Conservation (phyloP, 1,140 invertebrate species). For the Ceratoteleas bidentatus region DNA sequence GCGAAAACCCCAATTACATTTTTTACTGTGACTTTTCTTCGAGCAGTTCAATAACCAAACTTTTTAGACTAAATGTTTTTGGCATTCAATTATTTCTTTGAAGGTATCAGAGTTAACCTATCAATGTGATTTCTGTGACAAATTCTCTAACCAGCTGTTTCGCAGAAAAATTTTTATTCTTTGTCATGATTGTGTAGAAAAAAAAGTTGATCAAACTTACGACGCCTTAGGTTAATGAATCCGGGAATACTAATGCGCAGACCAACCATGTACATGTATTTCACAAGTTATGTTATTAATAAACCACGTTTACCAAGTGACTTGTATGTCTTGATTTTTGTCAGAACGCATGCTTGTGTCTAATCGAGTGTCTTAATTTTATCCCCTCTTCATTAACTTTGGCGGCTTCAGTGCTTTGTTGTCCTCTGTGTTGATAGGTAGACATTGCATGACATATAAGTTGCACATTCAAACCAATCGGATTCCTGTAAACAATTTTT, state of each 20-base stretch:
- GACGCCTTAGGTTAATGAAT: conserved; percentile 33
- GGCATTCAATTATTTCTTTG: too few relatives aligned
- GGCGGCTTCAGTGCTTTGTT: conserved; percentile 26
- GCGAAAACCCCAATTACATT: too few relatives aligned
- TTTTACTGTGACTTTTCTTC: too few relatives aligned
- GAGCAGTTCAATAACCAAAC: too few relatives aligned
- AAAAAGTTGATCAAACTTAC: background rate
- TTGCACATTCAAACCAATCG: conserved; percentile 1
- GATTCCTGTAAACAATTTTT: too few relatives aligned
- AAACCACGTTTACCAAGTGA: conserved; percentile 68
- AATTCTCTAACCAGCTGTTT: too few relatives aligned
- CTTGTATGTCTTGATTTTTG: conserved; percentile 59
- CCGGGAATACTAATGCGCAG: conserved; percentile 68
- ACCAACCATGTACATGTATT: conserved; percentile 72
- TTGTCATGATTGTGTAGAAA: too few relatives aligned
- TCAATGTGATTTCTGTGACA: too few relatives aligned
- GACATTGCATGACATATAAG: conserved; percentile 31
- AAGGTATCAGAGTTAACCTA: too few relatives aligned
- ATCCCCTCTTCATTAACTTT: background rate
- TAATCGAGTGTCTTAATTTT: conserved; percentile 40
- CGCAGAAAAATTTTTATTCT: too few relatives aligned
- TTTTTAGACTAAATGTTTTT: too few relatives aligned
- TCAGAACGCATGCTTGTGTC: conserved; percentile 34
- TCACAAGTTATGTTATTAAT: conserved; percentile 72
- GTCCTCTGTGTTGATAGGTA: conserved; percentile 21